Base-by-base conservation (phyloP, 1,140 invertebrate species). In the Lerema accius region DNA sequence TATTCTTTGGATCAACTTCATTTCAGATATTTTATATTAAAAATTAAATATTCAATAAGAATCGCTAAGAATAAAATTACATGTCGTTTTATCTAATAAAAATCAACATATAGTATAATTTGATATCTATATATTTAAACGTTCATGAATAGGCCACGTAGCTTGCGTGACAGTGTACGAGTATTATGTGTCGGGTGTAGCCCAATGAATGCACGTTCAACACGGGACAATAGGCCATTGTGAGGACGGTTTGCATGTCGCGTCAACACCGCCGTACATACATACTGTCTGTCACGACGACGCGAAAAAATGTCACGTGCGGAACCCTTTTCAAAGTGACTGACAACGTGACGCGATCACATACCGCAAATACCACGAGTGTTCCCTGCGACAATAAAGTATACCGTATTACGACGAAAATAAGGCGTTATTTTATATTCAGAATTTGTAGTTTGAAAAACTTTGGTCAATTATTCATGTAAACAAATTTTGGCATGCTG, bases 301-400 rank as follows among this genome's bases (percentile, higher is more conserved):
- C 15, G 17, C 13, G 13, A 28, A 32, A 55, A 26, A 55, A 55
- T n/a, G 39, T 55, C 51, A 55, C 51, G 51, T 55, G 7, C 9
- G 3, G 10, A 55, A 55, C 51, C 51, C 51, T 55, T 55, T 43
- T 55, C 51, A 55, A 37, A 37, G 17, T 46, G 39, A 26, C 13
- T 55, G 51, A 55, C 51, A 55, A 26, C 2, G 19, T 26, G 11
- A 32, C 26, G 10, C 7, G n/a, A 23, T 16, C 39, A 55, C 51
- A 43, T 15, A 43, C 32, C 39, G 37, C 51, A 55, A 55, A 55
- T 10, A 14, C 26, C n/a, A n/a, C n/a, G n/a, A n/a, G 43, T 6
- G 14, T 13, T 0, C 7, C 35, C 1, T 11, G 13, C 10, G 26
- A 19, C 39, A 23, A 40, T 16, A 40, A 39, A 14, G 40, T 5